Percentiles rank a stretch among this genome's conserved stretches.
phyloP scores from a whole-genome alignment of 2,888 invertebrate genomes.

The Lithophane semibrunnea region DNA sequence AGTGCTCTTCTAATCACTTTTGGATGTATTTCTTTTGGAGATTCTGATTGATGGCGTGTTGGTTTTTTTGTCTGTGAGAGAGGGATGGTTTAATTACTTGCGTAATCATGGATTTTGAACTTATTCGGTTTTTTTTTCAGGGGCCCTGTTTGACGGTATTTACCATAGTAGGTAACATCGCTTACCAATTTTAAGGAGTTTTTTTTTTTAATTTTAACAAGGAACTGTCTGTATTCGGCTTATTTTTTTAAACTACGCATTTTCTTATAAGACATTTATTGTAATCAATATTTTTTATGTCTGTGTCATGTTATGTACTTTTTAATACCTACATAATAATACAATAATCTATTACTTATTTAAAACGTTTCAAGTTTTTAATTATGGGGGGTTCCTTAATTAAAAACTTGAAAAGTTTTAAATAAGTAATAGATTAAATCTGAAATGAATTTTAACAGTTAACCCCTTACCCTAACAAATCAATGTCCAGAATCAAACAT shows the following conservation, averaged over 20 bases:
- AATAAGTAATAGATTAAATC: too few relatives aligned
- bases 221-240: background rate
- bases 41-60: conserved; percentile 52
- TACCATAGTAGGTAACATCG: background rate
- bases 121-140: background rate
- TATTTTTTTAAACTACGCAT: background rate
- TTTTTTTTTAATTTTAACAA: background rate
- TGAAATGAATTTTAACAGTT: background rate
- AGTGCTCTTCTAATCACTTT: conserved; percentile 59
- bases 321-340: background rate
- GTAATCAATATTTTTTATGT: too few relatives aligned
- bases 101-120: conserved; percentile 2
- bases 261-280: background rate
- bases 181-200: background rate
- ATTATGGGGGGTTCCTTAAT: too few relatives aligned
- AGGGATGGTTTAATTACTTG: conserved; percentile 23
- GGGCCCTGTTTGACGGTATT: background rate
- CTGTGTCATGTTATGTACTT: background rate
- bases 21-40: conserved; percentile 57
- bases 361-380: background rate
- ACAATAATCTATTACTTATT: background rate
- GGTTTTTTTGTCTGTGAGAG: conserved; percentile 32
- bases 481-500: conserved; percentile 35
- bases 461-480: conserved; percentile 18
- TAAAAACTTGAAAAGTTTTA: too few relatives aligned